These are phyloP conservation scores for Athalia rosae DNA, from an alignment of 2,888 invertebrate species.

Conservation along the genomic window DNA sequence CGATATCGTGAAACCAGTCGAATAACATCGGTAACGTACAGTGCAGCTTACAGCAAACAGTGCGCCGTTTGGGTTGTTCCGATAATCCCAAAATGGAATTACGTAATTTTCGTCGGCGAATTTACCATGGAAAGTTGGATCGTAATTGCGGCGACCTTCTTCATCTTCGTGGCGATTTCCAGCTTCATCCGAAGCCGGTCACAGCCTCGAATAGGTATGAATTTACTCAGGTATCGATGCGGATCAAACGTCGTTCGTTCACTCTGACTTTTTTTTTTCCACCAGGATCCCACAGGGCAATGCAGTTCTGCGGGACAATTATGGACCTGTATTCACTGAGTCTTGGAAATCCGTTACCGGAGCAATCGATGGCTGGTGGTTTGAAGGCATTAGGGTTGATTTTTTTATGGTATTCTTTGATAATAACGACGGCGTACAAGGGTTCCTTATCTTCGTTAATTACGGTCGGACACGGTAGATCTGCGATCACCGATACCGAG, in stretches of 20 bases:
- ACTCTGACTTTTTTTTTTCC: too few relatives aligned
- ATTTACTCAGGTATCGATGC: too few relatives aligned
- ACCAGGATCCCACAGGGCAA: too few relatives aligned
- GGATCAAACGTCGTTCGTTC: background rate
- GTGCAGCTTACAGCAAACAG: background rate
- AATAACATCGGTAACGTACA: background rate
- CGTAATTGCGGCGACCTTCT: background rate
- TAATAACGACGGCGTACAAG: constrained; percentile 31
- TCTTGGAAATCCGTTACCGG: constrained; percentile 1
- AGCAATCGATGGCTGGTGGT: background rate
- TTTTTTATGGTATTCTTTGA: constrained; percentile 4
- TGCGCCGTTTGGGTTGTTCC: constrained; percentile 19
- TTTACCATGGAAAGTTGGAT: constrained; percentile 9
- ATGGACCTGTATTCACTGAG: background rate
- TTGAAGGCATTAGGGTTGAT: background rate
- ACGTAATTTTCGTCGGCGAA: background rate
- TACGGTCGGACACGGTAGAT: background rate
- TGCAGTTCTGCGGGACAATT: too few relatives aligned
- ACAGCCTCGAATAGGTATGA: too few relatives aligned
- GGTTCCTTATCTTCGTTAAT: constrained; percentile 17
- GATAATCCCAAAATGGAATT: background rate
- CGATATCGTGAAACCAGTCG: background rate
- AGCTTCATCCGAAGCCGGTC: background rate
- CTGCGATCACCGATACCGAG: background rate
- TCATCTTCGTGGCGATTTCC: background rate